Percentiles rank a stretch among this genome's conserved stretches.
Evolutionary conservation across 2,888 invertebrate species (phyloP).

Genomic region (Dryobotodes eremita): DNA sequence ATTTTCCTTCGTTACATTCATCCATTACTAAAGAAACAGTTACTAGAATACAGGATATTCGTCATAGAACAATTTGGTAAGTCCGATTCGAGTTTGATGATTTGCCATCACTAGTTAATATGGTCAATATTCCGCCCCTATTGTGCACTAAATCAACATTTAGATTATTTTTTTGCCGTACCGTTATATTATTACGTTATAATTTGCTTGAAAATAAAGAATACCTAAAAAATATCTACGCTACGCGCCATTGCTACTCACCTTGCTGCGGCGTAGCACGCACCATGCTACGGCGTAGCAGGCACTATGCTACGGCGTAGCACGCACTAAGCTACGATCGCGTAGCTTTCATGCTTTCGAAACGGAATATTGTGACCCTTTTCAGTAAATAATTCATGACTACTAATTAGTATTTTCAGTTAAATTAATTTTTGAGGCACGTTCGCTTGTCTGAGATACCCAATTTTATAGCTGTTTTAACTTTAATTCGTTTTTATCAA

Average conservation of each 20-base stretch:
- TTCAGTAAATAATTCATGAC: background rate
- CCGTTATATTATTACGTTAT: no score
- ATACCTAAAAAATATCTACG: background rate
- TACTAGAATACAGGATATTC: slow-evolving; percentile 90
- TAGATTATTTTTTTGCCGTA: background rate
- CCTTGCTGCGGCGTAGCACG: background rate
- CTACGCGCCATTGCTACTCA: background rate
- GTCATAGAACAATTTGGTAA: slow-evolving; percentile 61
- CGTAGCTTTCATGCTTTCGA: background rate
- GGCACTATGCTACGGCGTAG: background rate
- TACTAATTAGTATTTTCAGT: background rate
- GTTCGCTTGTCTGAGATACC: no score
- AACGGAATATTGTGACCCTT: background rate
- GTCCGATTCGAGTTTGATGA: background rate
- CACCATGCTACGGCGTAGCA: background rate
- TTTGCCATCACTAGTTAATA: background rate
- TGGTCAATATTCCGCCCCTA: no score
- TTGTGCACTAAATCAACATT: background rate
- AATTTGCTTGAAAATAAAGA: background rate
- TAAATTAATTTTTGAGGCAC: background rate
- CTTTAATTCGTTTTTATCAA: background rate
- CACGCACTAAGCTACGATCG: background rate
- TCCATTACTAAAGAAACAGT: slow-evolving; percentile 95
- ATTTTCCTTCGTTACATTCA: slow-evolving; percentile 90
- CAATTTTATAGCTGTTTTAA: background rate